Base-by-base conservation (phyloP, 2,797 vertebrate genomes). In the Sebastiscus albofasciatus region DNA sequence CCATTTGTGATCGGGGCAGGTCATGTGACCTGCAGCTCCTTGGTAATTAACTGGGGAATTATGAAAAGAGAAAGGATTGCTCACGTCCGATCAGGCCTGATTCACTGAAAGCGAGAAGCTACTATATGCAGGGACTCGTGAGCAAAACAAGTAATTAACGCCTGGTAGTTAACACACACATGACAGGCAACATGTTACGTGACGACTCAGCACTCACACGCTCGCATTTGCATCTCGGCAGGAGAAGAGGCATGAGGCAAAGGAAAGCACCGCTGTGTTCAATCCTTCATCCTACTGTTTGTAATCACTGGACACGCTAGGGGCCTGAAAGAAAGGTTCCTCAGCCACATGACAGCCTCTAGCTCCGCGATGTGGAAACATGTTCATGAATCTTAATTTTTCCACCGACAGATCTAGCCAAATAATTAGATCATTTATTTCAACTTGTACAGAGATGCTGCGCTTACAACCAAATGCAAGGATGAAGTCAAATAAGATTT, bases 121-220 rank as follows among this genome's bases (percentile, higher is more conserved):
- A 49, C 46, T 49, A 8, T 59, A 82, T 61, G 55, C 52, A 27
- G 33, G 75, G 74, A 87, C 68, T 82, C 69, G 66, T 77, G 42
- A 82, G 77, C 77, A 85, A 89, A 87, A 93, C 82, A 75, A 69
- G 75, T 86, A 90, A 92, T 92, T 91, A 92, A 82, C 12, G 16
- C 83, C 39, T 81, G 76, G 62, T 78, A 84, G 54, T 75, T 83
- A 77, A 82, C 87, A 66, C 68, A 71, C 18, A 46, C 58, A 79
- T 83, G 84, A 87, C 70, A 86, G 54, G 80, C 67, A 75, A 80
- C 79, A 73, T 81, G 76, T 87, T 82, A 82, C 24, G 60, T 68
- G 71, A 73, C 69, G 67, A 68, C 65, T 70, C 85, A 83, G 81
- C 79, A 73, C 73, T 59, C 7, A 8, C 65, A 71, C 73, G 58